phyloP scores from a whole-genome alignment of 2,888 invertebrate genomes.

The Himalopsyche anomala region DNA sequence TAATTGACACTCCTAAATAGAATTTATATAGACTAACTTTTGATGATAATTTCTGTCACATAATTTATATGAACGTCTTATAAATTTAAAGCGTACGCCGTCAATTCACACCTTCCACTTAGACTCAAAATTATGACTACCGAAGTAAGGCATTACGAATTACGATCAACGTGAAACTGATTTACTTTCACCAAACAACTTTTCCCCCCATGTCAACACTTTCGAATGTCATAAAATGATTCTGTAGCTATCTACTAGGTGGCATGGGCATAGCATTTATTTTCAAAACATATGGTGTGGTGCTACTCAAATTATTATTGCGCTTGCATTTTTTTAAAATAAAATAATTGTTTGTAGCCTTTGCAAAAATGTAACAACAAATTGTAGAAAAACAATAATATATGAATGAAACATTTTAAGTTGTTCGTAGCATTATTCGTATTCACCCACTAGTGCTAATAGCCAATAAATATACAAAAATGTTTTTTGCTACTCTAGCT shows the following conservation, averaged over 20 bases:
- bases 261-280: not conserved
- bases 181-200: constrained; percentile 42
- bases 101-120: not conserved
- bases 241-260: not conserved
- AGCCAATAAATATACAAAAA: too few species aligned
- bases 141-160: not conserved
- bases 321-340: too few species aligned
- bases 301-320: too few species aligned
- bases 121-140: constrained; percentile 12
- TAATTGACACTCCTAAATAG: not conserved
- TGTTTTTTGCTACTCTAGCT: too few species aligned
- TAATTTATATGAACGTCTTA: not conserved
- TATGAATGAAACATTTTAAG: too few species aligned
- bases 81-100: not conserved
- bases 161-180: not conserved
- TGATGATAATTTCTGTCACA: not conserved
- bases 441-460: too few species aligned
- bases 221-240: not conserved
- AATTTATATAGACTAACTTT: not conserved
- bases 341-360: too few species aligned
- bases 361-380: too few species aligned
- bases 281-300: too few species aligned
- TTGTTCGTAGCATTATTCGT: too few species aligned
- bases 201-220: constrained; percentile 59
- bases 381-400: too few species aligned